phyloP scores from a whole-genome alignment of 1,140 invertebrate genomes.

The Drosophila nikananu region DNA sequence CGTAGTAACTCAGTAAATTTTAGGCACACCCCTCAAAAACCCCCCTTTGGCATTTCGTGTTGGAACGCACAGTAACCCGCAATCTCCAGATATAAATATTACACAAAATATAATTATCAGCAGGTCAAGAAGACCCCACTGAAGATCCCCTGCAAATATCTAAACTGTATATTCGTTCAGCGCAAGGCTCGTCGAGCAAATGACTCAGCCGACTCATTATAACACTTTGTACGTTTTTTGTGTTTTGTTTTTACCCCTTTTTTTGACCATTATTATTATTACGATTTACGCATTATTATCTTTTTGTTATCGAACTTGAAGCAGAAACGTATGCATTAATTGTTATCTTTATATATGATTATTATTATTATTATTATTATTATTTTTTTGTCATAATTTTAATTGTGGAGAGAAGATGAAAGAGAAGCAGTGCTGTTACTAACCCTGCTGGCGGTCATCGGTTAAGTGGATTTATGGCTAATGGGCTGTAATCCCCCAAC shows the following conservation, averaged over 20 bases:
- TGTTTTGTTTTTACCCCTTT: constrained; percentile 68
- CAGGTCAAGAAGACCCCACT: background rate
- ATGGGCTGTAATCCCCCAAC: background rate
- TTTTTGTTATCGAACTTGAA: constrained; percentile 71
- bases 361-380: constrained; percentile 14
- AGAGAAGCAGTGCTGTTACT: constrained; percentile 35
- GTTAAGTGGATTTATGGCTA: background rate
- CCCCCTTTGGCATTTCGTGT: constrained; percentile 69
- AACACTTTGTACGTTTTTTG: constrained; percentile 72
- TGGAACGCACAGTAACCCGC: constrained; percentile 21
- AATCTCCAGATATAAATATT: background rate
- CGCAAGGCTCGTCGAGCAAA: constrained; percentile 68
- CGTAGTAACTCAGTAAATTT: constrained; percentile 55
- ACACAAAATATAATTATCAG: background rate
- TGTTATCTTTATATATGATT: constrained; percentile 47
- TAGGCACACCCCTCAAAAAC: constrained; percentile 26
- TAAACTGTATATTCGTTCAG: constrained; percentile 50
- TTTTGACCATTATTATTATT: constrained; percentile 53
- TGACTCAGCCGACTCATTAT: constrained; percentile 39
- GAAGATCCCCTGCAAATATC: constrained; percentile 37
- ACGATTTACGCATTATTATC: constrained; percentile 69
- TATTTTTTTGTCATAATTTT: constrained; percentile 74
- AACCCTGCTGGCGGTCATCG: constrained; percentile 42
- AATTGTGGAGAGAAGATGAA: constrained; percentile 42
- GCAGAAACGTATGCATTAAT: constrained; percentile 76